Evolutionary conservation across 2,888 invertebrate genomes (phyloP).

Genomic region (Ophion ventricosus): DNA sequence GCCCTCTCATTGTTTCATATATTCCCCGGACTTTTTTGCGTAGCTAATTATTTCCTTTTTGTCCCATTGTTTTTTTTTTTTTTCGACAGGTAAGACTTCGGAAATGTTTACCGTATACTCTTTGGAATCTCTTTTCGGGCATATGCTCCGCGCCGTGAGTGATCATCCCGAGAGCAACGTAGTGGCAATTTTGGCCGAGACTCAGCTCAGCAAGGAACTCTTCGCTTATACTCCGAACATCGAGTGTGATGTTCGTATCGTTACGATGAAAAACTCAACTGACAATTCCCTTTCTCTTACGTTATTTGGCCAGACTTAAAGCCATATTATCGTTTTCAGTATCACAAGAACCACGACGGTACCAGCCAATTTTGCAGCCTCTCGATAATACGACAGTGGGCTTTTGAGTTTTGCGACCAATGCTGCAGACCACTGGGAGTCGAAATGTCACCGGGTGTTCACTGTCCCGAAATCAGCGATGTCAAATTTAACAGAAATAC

Average conservation of each 20-base stretch:
- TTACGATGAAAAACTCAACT: not conserved
- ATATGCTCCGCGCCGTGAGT: conserved; percentile 45
- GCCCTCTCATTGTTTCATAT: too few species aligned
- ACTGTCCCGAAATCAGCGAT: conserved; percentile 76
- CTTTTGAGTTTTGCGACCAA: conserved; percentile 80
- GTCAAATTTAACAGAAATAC: not conserved
- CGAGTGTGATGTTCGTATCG: conserved; percentile 80
- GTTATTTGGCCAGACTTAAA: not conserved
- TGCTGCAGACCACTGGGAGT: conserved; percentile 74
- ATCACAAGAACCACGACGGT: conserved; percentile 70
- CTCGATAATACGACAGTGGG: conserved; percentile 79
- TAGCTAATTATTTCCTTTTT: not conserved
- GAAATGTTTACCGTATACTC: conserved; percentile 58
- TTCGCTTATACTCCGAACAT: conserved; percentile 78
- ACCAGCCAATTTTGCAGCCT: conserved; percentile 75
- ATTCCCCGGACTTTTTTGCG: too few species aligned
- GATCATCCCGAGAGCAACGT: conserved; percentile 53
- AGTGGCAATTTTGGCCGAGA: conserved; percentile 71
- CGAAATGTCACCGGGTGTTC: conserved; percentile 72
- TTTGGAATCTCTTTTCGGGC: conserved; percentile 53
- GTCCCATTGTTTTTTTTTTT: conserved; percentile 16
- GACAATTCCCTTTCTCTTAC: not conserved
- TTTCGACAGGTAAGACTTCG: conserved; percentile 66
- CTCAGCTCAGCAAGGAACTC: conserved; percentile 81
- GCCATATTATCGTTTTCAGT: conserved; percentile 67